These are phyloP conservation scores for Chunga burmeisteri DNA, from an alignment of 2,113 vertebrate species.

Conservation along the genomic window DNA sequence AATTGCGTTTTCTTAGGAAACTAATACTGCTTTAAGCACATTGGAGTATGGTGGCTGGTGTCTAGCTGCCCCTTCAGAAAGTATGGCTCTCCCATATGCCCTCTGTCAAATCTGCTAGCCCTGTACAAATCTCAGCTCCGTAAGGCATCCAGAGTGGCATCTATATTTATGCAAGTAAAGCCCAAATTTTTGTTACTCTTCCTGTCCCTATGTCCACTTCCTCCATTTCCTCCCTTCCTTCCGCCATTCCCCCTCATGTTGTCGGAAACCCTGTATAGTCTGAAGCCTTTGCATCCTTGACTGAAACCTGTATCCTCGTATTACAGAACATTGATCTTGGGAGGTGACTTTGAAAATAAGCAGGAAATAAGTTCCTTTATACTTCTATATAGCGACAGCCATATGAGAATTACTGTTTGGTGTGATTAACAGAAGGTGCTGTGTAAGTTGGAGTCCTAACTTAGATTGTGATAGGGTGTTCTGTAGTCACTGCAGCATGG, in stretches of 20 bases:
- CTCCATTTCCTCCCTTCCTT: background rate
- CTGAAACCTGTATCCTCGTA: background rate
- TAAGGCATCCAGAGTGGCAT: background rate
- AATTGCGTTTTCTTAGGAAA: background rate
- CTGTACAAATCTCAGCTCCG: background rate
- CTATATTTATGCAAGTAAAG: background rate
- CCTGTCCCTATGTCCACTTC: background rate
- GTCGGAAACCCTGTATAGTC: background rate
- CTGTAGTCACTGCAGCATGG: background rate
- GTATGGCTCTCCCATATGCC: background rate
- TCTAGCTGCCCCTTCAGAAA: background rate
- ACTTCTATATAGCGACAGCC: background rate
- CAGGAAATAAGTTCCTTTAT: background rate
- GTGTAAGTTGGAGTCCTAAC: background rate
- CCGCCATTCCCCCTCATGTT: background rate
- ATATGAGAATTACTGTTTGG: background rate
- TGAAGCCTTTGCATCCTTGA: background rate
- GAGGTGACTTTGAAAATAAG: background rate
- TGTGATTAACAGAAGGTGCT: background rate
- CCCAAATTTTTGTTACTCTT: background rate
- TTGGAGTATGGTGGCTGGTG: background rate
- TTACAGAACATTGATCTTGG: background rate
- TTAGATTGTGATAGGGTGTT: background rate
- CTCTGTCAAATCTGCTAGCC: background rate
- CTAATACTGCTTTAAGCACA: background rate